These are phyloP conservation scores for Ophion obscuratus DNA, from an alignment of 2,888 invertebrate genomes.

Conservation along the genomic window DNA sequence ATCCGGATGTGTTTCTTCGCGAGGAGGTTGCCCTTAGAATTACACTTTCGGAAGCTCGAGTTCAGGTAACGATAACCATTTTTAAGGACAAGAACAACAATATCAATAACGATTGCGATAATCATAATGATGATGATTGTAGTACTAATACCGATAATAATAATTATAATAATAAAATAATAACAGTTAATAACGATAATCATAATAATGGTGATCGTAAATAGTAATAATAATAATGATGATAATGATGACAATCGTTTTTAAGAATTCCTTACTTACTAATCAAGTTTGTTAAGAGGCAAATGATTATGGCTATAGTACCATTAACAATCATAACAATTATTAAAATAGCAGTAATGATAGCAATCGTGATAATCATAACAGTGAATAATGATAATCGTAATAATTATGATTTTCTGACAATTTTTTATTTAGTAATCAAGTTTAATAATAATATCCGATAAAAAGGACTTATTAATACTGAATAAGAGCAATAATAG, in stretches of 20 bases:
- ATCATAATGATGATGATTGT: background rate
- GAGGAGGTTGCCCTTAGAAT: constrained; percentile 97
- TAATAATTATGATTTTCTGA: background rate
- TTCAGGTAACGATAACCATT: constrained; percentile 88
- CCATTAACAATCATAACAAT: background rate
- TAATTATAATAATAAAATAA: background rate
- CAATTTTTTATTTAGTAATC: background rate
- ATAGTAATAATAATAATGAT: background rate
- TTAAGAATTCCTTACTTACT: background rate
- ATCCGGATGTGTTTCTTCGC: constrained; percentile 94
- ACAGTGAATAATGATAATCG: background rate
- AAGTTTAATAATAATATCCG: background rate
- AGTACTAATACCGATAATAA: background rate
- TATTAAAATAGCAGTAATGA: background rate
- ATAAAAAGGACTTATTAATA: background rate
- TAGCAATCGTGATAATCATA: background rate
- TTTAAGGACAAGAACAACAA: background rate
- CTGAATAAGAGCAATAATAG: background rate
- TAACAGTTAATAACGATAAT: background rate
- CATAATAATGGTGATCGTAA: background rate
- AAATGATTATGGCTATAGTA: background rate
- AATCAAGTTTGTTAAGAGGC: background rate
- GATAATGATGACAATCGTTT: background rate
- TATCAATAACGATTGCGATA: background rate
- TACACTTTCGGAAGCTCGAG: constrained; percentile 95